phyloP scores from a whole-genome alignment of 1,140 invertebrate genomes.

The Drosophila pseudoananassae region DNA sequence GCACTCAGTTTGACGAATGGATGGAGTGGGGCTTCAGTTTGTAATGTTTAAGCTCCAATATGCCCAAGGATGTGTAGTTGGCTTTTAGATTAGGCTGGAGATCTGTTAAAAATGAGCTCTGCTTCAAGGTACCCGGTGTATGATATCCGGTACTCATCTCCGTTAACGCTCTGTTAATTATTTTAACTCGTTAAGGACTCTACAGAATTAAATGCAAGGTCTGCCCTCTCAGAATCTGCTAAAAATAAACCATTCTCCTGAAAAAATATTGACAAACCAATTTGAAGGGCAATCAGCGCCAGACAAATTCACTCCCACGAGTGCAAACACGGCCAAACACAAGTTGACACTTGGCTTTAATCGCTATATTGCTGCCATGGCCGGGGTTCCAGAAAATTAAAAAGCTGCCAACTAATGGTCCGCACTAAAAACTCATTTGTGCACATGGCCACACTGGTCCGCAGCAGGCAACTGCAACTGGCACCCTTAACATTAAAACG shows the following conservation, averaged over 20 bases:
- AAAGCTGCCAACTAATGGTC: conserved; percentile 65
- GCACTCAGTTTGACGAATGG: conserved; percentile 67
- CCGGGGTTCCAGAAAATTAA: conserved; percentile 50
- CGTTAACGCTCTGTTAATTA: too few species aligned
- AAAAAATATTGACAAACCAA: conserved; percentile 15
- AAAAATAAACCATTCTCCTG: neutral
- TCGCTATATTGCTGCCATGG: conserved; percentile 4
- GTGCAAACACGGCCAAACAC: conserved; percentile 14
- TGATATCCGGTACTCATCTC: neutral
- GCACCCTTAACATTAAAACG: conserved; percentile 12
- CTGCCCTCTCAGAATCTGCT: too few species aligned
- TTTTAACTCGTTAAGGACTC: too few species aligned
- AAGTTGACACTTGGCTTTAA: conserved; percentile 64
- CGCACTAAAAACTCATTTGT: conserved; percentile 61
- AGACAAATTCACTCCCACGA: conserved; percentile 16
- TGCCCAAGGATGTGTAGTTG: neutral
- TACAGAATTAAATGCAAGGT: too few species aligned
- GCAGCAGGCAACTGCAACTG: conserved; percentile 1
- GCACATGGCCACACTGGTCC: conserved; percentile 36
- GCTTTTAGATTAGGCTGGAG: neutral
- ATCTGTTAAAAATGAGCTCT: neutral
- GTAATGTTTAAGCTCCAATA: conserved; percentile 13
- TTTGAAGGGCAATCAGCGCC: conserved; percentile 31
- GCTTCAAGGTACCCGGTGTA: too few species aligned
- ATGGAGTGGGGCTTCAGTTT: neutral